A percentile compares a stretch with the other conserved stretches of the same genome.
These are phyloP conservation scores for Cyphomyrus discorhynchus DNA, from an alignment of 2,113 vertebrate species.

Conservation along the genomic window DNA sequence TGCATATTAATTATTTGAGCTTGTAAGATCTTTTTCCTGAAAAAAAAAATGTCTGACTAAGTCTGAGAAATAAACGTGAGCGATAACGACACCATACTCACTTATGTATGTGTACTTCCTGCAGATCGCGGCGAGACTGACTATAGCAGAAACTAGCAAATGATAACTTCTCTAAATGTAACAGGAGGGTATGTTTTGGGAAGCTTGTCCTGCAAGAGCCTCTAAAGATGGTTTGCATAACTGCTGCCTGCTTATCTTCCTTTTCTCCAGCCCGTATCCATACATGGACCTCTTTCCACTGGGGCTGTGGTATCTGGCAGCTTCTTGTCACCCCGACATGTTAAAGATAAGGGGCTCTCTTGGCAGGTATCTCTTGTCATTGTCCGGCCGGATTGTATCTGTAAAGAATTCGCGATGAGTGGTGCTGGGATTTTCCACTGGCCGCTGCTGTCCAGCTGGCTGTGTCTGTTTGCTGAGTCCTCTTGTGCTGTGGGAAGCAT, in stretches of 20 bases:
- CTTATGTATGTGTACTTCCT: conserved; percentile 52
- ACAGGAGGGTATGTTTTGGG: conserved; percentile 70
- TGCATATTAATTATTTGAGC: neutral
- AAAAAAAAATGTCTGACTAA: conserved; percentile 6
- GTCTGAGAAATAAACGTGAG: conserved; percentile 47
- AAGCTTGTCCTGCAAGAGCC: conserved; percentile 72
- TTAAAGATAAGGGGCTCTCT: conserved; percentile 59
- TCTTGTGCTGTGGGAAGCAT: neutral
- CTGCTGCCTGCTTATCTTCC: conserved; percentile 80
- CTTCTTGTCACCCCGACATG: conserved; percentile 68
- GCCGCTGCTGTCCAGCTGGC: neutral
- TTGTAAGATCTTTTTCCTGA: neutral
- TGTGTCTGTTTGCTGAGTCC: neutral
- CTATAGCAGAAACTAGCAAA: conserved; percentile 47
- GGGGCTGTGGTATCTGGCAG: conserved; percentile 77
- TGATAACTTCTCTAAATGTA: conserved; percentile 72
- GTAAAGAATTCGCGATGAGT: neutral
- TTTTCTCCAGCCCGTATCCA: conserved; percentile 77
- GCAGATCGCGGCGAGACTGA: conserved; percentile 45
- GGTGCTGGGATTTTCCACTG: conserved; percentile 21
- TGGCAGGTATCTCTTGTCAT: neutral
- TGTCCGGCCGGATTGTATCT: neutral
- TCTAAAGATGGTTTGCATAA: conserved; percentile 84
- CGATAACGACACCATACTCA: conserved; percentile 51
- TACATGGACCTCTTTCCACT: conserved; percentile 85